phyloP scores from a whole-genome alignment of 2,888 invertebrate species.

The Romanomermis culicivorax region DNA sequence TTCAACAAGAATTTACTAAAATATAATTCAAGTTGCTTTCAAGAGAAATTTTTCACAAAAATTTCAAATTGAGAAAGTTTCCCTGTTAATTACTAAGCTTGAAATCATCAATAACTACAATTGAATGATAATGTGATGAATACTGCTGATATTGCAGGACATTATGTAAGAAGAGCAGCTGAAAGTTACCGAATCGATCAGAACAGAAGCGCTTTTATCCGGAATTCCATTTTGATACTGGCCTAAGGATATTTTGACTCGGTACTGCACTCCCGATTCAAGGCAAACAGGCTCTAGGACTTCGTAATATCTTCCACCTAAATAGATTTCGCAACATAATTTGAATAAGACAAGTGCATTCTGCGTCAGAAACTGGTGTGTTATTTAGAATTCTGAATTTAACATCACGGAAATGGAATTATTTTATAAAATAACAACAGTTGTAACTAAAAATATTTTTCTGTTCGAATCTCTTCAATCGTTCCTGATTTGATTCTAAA shows the following conservation, averaged over 20 bases:
- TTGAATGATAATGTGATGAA: no score
- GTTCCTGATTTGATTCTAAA: no score
- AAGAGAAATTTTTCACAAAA: no score
- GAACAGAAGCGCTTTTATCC: conserved; percentile 48
- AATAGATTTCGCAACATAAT: neutral
- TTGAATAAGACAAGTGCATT: neutral
- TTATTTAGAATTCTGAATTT: neutral
- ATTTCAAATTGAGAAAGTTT: no score
- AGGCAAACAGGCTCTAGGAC: conserved; percentile 61
- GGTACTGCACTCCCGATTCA: conserved; percentile 65
- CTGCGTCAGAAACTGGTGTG: neutral
- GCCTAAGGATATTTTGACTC: conserved; percentile 57
- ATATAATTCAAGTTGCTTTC: no score
- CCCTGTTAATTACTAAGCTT: no score
- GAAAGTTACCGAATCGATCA: conserved; percentile 65
- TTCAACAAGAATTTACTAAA: no score
- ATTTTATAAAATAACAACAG: no score
- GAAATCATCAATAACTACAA: no score
- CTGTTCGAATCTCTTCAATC: no score
- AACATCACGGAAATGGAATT: neutral
- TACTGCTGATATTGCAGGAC: no score
- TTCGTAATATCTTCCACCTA: conserved; percentile 48
- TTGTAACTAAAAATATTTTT: no score
- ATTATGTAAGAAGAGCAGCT: neutral
- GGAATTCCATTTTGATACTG: conserved; percentile 45